phyloP scores from a whole-genome alignment of 2,797 vertebrate genomes.

The Nasua narica region DNA sequence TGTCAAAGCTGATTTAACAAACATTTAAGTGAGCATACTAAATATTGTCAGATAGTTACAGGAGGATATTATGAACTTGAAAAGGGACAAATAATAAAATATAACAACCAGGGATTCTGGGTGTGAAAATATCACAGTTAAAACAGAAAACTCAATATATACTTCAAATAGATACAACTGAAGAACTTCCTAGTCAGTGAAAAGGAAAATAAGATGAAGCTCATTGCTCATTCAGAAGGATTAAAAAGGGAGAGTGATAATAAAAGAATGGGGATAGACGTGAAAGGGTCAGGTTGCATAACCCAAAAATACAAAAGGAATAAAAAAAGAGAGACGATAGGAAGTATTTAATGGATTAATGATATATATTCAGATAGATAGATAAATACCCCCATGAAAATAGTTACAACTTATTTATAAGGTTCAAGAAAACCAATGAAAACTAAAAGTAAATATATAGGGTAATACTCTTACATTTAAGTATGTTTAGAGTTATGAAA shows the following conservation, averaged over 20 bases:
- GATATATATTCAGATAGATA: background rate
- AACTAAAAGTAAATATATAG: background rate
- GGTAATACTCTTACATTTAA: background rate
- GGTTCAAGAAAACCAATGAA: background rate
- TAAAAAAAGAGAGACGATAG: background rate
- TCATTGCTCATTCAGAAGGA: background rate
- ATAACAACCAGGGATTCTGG: background rate
- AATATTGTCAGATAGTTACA: background rate
- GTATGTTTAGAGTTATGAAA: background rate
- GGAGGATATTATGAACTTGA: background rate
- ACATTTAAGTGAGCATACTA: background rate
- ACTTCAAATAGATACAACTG: background rate
- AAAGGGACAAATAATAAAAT: background rate
- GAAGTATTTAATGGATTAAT: background rate
- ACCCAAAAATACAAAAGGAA: background rate
- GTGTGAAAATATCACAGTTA: background rate
- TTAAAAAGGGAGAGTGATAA: background rate
- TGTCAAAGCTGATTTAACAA: background rate
- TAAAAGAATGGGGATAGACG: background rate
- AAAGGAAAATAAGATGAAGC: background rate
- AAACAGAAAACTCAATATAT: background rate
- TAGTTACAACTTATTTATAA: background rate
- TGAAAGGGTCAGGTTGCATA: background rate
- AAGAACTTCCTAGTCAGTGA: background rate
- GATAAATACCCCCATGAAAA: background rate